A percentile compares a stretch with the other conserved stretches of the same genome.
Conservation (phyloP, 1,140 invertebrate genomes). For the Piezodorus guildinii region DNA sequence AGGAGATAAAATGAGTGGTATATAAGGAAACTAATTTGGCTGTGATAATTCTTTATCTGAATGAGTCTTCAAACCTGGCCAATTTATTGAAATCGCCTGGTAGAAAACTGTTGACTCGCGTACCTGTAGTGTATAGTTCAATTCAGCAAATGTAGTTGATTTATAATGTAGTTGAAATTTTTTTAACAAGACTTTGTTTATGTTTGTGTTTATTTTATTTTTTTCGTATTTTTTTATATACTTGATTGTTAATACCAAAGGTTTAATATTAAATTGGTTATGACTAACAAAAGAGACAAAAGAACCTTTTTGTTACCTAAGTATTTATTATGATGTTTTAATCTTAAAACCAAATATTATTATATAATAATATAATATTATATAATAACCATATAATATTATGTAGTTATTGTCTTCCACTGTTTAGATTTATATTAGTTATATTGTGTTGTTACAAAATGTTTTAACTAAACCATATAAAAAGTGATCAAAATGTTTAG, state of each 20-base stretch:
- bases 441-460: too few species aligned
- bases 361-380: too few species aligned
- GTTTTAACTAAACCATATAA: too few species aligned
- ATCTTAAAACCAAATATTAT: background rate
- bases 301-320: conserved; percentile 1
- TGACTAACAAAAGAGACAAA: background rate
- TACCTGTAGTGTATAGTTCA: background rate
- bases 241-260: conserved; percentile 7
- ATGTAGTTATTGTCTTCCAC: background rate
- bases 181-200: too few species aligned
- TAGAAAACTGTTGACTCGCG: background rate
- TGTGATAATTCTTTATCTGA: conserved; percentile 7
- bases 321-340: conserved; percentile 6
- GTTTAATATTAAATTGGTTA: background rate
- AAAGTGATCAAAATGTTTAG: too few species aligned
- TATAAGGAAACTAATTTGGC: background rate
- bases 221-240: too few species aligned
- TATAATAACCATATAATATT: too few species aligned
- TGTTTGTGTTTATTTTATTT: too few species aligned
- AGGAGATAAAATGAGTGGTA: too few species aligned
- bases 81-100: background rate
- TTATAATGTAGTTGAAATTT: too few species aligned
- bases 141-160: too few species aligned
- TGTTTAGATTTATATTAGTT: background rate
- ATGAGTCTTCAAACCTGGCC: conserved; percentile 1